phyloP scores from a whole-genome alignment of 2,888 invertebrate species.

The Eumacrocentrus americanus region DNA sequence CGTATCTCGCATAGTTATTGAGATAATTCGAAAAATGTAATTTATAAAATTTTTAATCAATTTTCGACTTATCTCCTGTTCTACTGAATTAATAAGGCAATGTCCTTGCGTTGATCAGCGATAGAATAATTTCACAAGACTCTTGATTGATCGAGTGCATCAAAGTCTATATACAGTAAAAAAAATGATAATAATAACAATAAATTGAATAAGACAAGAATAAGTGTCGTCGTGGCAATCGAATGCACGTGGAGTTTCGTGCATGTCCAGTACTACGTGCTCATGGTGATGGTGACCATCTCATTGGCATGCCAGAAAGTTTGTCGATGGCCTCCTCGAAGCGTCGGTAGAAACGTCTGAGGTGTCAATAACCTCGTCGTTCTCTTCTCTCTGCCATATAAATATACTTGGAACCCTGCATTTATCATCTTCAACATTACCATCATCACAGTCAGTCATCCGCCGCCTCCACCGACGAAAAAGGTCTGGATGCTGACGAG shows the following conservation, averaged over 20 bases:
- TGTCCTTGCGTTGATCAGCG: no score
- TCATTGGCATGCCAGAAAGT: slow-evolving; percentile 16
- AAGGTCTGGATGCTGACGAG: slow-evolving; percentile 22
- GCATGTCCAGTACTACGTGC: slow-evolving; percentile 13
- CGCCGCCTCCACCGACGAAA: slow-evolving; percentile 14
- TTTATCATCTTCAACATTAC: slow-evolving; percentile 25
- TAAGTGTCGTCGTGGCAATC: slow-evolving; percentile 16
- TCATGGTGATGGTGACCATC: slow-evolving; percentile 6
- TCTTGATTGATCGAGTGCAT: background rate
- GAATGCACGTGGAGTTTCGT: slow-evolving; percentile 45
- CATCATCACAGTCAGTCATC: slow-evolving; percentile 7
- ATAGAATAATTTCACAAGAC: no score
- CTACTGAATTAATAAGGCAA: no score
- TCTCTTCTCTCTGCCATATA: slow-evolving; percentile 2
- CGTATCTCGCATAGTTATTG: background rate
- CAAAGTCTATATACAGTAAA: background rate
- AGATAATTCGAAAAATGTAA: background rate
- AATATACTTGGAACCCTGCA: slow-evolving; percentile 19
- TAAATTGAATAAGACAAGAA: background rate
- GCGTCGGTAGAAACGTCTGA: slow-evolving; percentile 24
- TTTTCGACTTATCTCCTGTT: no score
- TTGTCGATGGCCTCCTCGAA: slow-evolving; percentile 12
- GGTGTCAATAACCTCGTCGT: slow-evolving; percentile 29
- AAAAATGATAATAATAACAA: background rate
- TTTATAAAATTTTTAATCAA: background rate